phyloP scores from a whole-genome alignment of 2,113 vertebrate species.

The Sigmodon hispidus region DNA sequence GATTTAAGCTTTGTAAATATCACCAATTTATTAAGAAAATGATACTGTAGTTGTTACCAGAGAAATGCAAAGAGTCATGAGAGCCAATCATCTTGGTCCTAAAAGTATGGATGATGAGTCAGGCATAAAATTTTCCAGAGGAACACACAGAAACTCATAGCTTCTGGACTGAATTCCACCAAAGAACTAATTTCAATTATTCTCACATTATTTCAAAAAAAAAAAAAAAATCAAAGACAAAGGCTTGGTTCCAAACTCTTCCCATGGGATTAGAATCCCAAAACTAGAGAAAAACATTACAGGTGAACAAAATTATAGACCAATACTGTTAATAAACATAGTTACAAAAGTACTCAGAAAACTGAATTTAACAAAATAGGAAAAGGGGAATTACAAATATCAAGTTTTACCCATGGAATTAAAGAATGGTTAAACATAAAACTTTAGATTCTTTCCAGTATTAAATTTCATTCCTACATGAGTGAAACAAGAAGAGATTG shows the following conservation, averaged over 20 bases:
- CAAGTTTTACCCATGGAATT: neutral
- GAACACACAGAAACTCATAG: neutral
- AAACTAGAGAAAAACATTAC: neutral
- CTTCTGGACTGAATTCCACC: neutral
- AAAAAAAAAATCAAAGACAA: neutral
- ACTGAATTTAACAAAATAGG: neutral
- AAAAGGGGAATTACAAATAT: neutral
- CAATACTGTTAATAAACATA: neutral
- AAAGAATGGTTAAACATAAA: neutral
- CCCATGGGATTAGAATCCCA: too few relatives aligned
- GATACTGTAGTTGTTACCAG: neutral
- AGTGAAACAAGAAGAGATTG: neutral
- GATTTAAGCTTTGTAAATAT: neutral
- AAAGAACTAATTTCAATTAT: neutral
- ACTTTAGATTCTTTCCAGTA: conserved; percentile 7
- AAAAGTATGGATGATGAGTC: neutral
- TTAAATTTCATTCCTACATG: neutral
- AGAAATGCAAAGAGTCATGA: neutral
- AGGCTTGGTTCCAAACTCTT: neutral
- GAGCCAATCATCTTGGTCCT: neutral
- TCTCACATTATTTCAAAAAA: neutral
- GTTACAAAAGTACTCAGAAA: neutral
- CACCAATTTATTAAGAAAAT: neutral
- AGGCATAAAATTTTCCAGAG: neutral
- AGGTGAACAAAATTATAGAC: neutral